These are phyloP conservation scores for Sparidentex hasta DNA, from an alignment of 2,797 vertebrate genomes.

Conservation along the genomic window DNA sequence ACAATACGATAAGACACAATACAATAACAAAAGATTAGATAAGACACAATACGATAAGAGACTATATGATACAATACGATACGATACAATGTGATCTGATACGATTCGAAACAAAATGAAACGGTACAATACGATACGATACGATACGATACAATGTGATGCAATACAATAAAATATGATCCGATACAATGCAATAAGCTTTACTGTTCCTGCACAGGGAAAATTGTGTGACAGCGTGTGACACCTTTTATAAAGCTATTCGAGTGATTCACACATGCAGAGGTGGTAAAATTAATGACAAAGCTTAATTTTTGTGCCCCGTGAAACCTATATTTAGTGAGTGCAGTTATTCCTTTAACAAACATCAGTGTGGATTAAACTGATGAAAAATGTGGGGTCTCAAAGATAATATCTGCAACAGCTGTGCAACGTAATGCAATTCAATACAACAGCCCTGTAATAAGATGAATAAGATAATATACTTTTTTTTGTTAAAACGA, in stretches of 20 bases:
- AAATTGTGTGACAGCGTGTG: too few species aligned
- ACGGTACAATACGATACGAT: too few species aligned
- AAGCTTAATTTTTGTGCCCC: conserved; percentile 3
- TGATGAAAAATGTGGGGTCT: background rate
- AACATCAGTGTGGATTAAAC: background rate
- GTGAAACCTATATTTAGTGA: background rate
- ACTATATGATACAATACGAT: too few species aligned
- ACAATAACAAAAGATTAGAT: too few species aligned
- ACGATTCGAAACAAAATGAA: too few species aligned
- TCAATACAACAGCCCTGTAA: conserved; percentile 5
- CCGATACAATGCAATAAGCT: too few species aligned
- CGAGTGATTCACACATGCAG: conserved; percentile 2
- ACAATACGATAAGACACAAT: too few species aligned
- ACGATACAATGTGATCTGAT: too few species aligned
- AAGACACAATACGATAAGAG: too few species aligned
- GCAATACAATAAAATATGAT: too few species aligned
- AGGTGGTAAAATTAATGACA: background rate
- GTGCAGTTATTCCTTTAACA: background rate
- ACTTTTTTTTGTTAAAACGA: conserved; percentile 1
- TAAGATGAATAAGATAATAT: conserved; percentile 8
- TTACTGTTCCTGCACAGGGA: too few species aligned
- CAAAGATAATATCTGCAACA: background rate
- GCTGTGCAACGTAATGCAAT: conserved; percentile 31
- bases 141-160: too few species aligned
- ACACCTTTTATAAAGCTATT: background rate